phyloP scores from a whole-genome alignment of 2,888 invertebrate genomes.

The Oeneis ivallda region DNA sequence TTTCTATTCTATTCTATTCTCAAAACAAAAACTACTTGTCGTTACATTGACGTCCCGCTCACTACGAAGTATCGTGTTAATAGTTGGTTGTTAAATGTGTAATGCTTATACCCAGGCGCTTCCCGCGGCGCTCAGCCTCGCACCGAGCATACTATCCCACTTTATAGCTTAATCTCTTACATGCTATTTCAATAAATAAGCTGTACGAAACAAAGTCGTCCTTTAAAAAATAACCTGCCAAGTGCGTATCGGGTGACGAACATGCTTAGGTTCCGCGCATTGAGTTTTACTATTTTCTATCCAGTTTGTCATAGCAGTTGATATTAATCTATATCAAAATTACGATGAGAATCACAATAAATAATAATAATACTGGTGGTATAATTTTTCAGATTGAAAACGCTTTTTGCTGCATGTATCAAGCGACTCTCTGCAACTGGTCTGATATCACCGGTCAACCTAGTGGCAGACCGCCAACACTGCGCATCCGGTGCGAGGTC shows the following conservation, averaged over 20 bases:
- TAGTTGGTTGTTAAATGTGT: conserved; percentile 68
- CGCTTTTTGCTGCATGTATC: too few species aligned
- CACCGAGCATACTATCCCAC: conserved; percentile 55
- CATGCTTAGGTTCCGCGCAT: background rate
- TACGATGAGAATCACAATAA: too few species aligned
- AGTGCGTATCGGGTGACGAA: background rate
- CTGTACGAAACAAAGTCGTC: conserved; percentile 58
- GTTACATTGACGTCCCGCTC: conserved; percentile 18
- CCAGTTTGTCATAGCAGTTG: too few species aligned
- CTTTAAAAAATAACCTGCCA: conserved; percentile 30
- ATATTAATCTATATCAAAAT: too few species aligned
- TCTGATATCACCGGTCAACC: too few species aligned
- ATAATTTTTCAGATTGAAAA: too few species aligned
- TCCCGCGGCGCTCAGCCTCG: conserved; percentile 74
- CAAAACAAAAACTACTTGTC: background rate
- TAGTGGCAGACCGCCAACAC: too few species aligned
- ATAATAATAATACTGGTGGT: too few species aligned
- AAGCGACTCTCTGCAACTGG: too few species aligned
- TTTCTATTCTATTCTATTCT: too few species aligned
- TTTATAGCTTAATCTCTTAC: conserved; percentile 79
- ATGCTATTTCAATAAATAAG: conserved; percentile 74
- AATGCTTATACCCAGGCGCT: conserved; percentile 55
- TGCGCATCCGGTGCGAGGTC: too few species aligned
- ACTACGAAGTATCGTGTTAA: conserved; percentile 38
- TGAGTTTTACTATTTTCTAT: background rate